phyloP scores from a whole-genome alignment of 2,797 vertebrate genomes.

The Gambelia wislizenii region DNA sequence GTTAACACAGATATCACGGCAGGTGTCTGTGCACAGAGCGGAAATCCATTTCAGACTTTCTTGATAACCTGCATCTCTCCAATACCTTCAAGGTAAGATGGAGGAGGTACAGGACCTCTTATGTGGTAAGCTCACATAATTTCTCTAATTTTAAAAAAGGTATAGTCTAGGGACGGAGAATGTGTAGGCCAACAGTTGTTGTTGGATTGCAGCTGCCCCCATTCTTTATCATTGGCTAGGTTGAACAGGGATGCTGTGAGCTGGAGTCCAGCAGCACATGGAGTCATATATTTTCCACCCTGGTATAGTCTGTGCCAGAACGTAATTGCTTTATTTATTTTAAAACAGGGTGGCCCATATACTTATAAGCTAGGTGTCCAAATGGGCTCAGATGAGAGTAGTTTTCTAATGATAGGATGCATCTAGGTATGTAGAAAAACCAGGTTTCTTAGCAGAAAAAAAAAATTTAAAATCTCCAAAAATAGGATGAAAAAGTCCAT shows the following conservation, averaged over 20 bases:
- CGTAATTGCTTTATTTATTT: background rate
- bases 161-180: background rate
- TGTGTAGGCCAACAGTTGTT: background rate
- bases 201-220: background rate
- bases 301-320: background rate
- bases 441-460: background rate
- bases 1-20: background rate
- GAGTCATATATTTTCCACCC: background rate
- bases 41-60: background rate
- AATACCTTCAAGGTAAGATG: background rate
- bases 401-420: background rate
- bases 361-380: background rate
- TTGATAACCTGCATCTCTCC: background rate
- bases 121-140: background rate
- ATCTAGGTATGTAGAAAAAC: background rate
- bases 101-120: background rate
- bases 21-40: no score
- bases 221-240: background rate
- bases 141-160: background rate
- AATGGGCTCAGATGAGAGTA: background rate
- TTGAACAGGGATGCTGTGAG: background rate
- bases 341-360: background rate
- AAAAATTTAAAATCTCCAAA: background rate
- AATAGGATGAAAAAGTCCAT: no score
- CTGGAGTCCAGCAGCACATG: background rate